A percentile compares a stretch with the other conserved stretches of the same genome.
phyloP scores from a whole-genome alignment of 1,140 invertebrate genomes.

The Myzus persicae region DNA sequence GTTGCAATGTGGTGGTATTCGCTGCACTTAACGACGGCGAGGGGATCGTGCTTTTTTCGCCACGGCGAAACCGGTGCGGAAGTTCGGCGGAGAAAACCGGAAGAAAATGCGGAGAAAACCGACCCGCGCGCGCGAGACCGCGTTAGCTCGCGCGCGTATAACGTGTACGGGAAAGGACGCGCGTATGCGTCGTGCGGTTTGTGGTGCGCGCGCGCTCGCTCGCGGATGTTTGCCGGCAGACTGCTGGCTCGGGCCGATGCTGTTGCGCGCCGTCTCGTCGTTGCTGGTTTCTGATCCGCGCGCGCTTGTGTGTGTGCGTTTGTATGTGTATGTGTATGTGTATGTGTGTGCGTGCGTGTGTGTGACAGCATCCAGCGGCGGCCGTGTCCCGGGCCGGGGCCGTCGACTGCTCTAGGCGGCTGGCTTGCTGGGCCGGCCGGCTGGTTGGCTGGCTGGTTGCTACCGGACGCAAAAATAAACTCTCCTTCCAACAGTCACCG shows the following conservation, averaged over 20 bases:
- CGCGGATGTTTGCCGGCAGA: slow-evolving; percentile 47
- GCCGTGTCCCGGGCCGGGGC: slow-evolving; percentile 44
- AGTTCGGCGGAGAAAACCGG: not conserved
- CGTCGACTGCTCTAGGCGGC: not conserved
- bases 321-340: not conserved
- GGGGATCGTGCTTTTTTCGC: no score
- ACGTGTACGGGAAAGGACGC: not conserved
- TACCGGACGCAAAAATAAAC: slow-evolving; percentile 55
- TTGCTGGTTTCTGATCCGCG: slow-evolving; percentile 16
- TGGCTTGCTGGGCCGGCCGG: no score
- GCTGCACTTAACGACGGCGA: not conserved
- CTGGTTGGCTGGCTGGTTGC: not conserved
- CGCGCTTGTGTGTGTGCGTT: not conserved
- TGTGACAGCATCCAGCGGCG: slow-evolving; percentile 49
- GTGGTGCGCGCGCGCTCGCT: slow-evolving; percentile 38
- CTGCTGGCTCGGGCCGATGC: slow-evolving; percentile 19
- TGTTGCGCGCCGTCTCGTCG: slow-evolving; percentile 14
- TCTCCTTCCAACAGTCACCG: slow-evolving; percentile 34
- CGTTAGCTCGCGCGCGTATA: not conserved
- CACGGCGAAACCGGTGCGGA: not conserved
- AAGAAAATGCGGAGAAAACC: not conserved
- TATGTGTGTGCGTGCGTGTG: not conserved
- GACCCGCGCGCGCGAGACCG: not conserved
- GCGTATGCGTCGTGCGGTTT: slow-evolving; percentile 15
- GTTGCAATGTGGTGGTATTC: not conserved